Evolutionary conservation across 1,140 invertebrate genomes (phyloP).

Genomic region (Lasaia peninsularis): DNA sequence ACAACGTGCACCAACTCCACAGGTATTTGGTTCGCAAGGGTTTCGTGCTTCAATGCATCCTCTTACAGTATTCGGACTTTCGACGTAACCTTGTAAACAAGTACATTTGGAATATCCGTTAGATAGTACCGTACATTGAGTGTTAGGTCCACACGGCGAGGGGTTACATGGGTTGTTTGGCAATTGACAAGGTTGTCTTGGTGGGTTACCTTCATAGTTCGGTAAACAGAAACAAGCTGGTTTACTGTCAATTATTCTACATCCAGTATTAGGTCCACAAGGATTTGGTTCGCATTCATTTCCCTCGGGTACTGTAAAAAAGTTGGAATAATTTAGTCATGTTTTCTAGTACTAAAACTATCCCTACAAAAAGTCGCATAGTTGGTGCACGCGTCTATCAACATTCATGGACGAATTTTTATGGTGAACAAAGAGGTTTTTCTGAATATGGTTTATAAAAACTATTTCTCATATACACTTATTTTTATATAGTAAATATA

Average conservation of each 20-base stretch:
- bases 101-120: constrained; percentile 93
- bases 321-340: constrained; percentile 1
- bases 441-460: too few relatives aligned
- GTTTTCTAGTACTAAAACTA: not conserved
- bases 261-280: constrained; percentile 90
- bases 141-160: constrained; percentile 92
- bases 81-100: constrained; percentile 88
- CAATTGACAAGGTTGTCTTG: constrained; percentile 80
- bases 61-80: constrained; percentile 91
- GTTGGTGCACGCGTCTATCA: too few relatives aligned
- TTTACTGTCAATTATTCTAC: constrained; percentile 83
- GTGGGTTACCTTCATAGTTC: constrained; percentile 92
- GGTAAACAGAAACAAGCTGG: constrained; percentile 91
- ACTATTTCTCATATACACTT: too few relatives aligned
- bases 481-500: too few relatives aligned
- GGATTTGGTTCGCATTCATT: constrained; percentile 90
- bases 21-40: constrained; percentile 89
- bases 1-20: constrained; percentile 87
- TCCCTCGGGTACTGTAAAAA: constrained; percentile 88
- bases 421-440: too few relatives aligned
- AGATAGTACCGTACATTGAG: constrained; percentile 87
- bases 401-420: too few relatives aligned
- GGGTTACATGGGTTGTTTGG: constrained; percentile 88
- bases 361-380: too few relatives aligned
- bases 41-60: constrained; percentile 88